These are phyloP conservation scores for Apostichopus parvimensis DNA, from an alignment of 35 echinoderm and acorn worm species.

Conservation along the genomic window DNA sequence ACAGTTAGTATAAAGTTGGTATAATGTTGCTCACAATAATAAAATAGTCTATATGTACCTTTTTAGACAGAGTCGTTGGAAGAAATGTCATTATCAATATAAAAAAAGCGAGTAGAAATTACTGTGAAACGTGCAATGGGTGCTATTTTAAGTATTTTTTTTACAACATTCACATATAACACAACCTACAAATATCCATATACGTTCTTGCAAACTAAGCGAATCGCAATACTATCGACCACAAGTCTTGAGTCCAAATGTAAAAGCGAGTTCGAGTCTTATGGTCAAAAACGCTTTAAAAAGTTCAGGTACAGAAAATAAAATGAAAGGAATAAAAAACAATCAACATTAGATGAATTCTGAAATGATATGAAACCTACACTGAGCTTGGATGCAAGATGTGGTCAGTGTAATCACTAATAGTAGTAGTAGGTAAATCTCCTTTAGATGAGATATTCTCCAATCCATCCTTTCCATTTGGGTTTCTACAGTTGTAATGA, in stretches of 20 bases:
- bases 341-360: neutral
- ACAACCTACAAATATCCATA: too few relatives aligned
- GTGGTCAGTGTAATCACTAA: neutral
- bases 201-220: neutral
- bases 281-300: neutral
- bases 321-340: neutral
- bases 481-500: neutral
- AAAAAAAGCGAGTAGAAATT: too few relatives aligned
- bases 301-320: neutral
- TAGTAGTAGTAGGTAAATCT: neutral
- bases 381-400: neutral
- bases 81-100: too few relatives aligned
- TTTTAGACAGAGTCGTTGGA: too few relatives aligned
- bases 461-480: neutral
- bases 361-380: neutral
- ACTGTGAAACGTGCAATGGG: too few relatives aligned
- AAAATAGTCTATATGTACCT: too few relatives aligned
- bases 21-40: too few relatives aligned
- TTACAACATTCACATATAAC: too few relatives aligned
- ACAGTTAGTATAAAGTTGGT: too few relatives aligned
- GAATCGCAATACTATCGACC: neutral
- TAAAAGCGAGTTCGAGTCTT: neutral
- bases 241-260: neutral
- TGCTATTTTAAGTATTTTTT: too few relatives aligned
- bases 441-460: neutral